Conservation (phyloP, 2,797 vertebrate genomes). For the Cuniculus paca region DNA sequence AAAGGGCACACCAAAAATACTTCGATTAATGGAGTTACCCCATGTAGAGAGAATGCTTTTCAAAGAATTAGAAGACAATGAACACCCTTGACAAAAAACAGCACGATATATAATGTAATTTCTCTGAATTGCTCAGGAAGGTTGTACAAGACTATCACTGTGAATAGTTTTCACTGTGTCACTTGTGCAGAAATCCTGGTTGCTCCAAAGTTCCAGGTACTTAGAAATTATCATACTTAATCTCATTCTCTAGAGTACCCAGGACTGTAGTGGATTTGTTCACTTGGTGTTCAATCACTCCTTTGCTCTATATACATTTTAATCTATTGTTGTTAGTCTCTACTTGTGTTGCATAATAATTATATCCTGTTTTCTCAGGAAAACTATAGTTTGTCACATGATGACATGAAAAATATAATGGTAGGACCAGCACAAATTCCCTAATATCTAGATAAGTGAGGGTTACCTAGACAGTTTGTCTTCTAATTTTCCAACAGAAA, state of each 20-base stretch:
- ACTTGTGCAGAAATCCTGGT: slow-evolving; percentile 12
- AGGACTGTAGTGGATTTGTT: neutral
- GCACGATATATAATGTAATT: neutral
- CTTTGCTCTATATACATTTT: neutral
- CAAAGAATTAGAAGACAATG: neutral
- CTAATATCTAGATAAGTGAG: neutral
- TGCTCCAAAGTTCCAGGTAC: neutral
- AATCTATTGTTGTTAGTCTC: neutral
- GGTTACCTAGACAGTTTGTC: neutral
- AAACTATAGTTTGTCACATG: neutral
- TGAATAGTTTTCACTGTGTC: neutral
- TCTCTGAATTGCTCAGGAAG: neutral
- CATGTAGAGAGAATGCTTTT: slow-evolving; percentile 43
- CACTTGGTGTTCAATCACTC: neutral
- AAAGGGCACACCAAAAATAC: too few species aligned
- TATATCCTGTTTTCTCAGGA: neutral
- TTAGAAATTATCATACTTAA: neutral
- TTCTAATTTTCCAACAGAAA: neutral
- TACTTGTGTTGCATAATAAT: neutral
- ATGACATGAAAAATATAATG: neutral
- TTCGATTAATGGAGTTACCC: slow-evolving; percentile 51
- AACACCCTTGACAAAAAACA: slow-evolving; percentile 24
- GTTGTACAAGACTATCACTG: neutral
- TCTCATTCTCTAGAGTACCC: neutral
- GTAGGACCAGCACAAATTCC: neutral